Evolutionary conservation across 2,113 vertebrate genomes (phyloP), one percentile per base, ranked within the genome.

Genomic region (Isichthys henryi): DNA sequence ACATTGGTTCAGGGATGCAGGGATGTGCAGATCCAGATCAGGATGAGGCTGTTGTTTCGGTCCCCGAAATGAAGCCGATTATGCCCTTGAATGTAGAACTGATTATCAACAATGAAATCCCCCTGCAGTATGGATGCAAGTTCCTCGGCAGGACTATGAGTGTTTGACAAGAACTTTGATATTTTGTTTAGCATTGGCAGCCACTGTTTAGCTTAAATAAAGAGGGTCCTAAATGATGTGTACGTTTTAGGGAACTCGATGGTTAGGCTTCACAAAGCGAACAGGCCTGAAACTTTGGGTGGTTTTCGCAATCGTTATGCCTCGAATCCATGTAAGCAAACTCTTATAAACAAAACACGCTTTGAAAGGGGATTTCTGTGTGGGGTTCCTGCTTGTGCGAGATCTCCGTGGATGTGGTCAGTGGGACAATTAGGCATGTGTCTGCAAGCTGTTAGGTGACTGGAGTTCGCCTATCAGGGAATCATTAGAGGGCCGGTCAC

Each of bases 401-500:
- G 52, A 23, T 35, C 48, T 62, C 21, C 43, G 46, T 35, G 53
- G 80, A n/a, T 85, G 35, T 49, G 53, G 52, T 56, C 9, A 13
- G 82, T 23, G 39, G 49, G 35, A 43, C 27, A 1, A 45, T 84
- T 58, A 84, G 53, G 56, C 88, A 56, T 84, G 53, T 84, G 46
- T 48, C 88, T 45, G 52, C 88, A 56, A 84, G 49, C 88, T 83
- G 77, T 35, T 46, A 35, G 17, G 43, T 27, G 62, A 74, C 10
- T 74, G 21, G 58, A n/a, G 17, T n/a, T 89, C 5, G 50, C 23
- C 88, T 48, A 52, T 89, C 88, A 89, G 88, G 39, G 50, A 35
- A 27, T 39, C 77, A 89, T 58, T 58, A 84, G 19, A 10, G 46
- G 77, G 2, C 19, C 43, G 50, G 15, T 46, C 88, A 19, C 10